Evolutionary conservation across 2,113 vertebrate genomes (phyloP), one percentile per base, ranked within the genome.

Genomic region (Mesembrinibis cayennensis): DNA sequence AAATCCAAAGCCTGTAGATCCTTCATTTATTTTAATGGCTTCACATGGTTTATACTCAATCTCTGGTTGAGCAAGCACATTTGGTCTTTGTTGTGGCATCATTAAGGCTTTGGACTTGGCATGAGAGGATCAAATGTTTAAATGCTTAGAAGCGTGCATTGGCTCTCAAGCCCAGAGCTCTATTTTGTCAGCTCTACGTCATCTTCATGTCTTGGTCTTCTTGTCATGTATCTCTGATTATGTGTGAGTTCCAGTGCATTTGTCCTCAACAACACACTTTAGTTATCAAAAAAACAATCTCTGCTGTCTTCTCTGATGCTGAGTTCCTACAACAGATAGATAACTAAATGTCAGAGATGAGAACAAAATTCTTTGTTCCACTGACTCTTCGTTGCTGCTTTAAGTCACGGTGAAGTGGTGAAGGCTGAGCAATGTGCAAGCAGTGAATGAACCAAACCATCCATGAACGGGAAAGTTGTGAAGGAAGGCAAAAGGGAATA

Each of bases 391-490:
- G 0, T 34, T 82, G 42, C 62, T 86, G 29, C 66, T 81, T 38
- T 40, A 70, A 74, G 70, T 36, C 16, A 15, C 2, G 3, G 19
- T 69, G 32, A 59, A 29, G 14, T 47, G 49, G 16, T 52, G 52
- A 44, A 40, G 52, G 47, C 42, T 83, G 3, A 8, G 30, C 47
- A 71, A 2, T 38, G 17, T 47, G 29, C 21, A 47, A 59, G 22
- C n/a, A 69, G 44, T n/a, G 26, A 65, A 61, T 50, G 40, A 79
- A 34, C 34, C 40, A 85, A 87, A 78, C 63, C 22, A 18, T 52
- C 34, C 45, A 10, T 1, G 7, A 56, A 20, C 0, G 0, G 23
- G 30, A 44, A 12, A 65, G 38, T 19, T 78, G 56, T 34, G 27
- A 56, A 65, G 27, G 21, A 7, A 63, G 30, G 3, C 30, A 49